Percentiles rank a stretch among this genome's conserved stretches.
Evolutionary conservation across 2,113 vertebrate species (phyloP).

Genomic region (Heterotilapia buettikoferi): DNA sequence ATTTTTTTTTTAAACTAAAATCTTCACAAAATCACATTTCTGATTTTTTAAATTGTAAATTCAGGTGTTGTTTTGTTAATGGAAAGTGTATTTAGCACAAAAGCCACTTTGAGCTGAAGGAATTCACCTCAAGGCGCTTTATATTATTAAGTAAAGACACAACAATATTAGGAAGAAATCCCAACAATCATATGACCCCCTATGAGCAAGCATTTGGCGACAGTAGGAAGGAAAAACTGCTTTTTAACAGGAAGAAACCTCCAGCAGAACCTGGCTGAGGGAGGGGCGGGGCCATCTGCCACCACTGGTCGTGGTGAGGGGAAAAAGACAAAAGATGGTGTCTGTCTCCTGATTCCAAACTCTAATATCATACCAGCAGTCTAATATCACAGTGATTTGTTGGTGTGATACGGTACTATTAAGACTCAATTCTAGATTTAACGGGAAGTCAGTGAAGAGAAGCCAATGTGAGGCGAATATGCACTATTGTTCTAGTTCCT

Average conservation of each 20-base stretch:
- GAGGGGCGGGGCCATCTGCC: accelerated
- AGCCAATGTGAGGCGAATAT: neutral
- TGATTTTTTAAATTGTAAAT: neutral
- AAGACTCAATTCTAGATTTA: neutral
- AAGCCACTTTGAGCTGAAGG: neutral
- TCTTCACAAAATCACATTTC: neutral
- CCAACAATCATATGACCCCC: neutral
- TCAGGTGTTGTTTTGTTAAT: neutral
- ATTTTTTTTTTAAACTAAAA: neutral
- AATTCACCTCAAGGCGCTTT: neutral
- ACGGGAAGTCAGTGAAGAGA: accelerated
- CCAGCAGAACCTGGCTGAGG: neutral
- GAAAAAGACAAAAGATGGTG: neutral
- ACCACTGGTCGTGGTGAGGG: neutral
- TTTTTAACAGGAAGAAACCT: neutral
- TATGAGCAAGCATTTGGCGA: accelerated
- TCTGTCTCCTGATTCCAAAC: neutral
- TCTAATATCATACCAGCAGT: neutral
- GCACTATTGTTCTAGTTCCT: neutral
- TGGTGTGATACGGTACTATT: neutral
- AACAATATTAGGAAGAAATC: neutral
- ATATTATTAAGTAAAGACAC: neutral
- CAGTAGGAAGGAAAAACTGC: neutral
- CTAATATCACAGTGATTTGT: neutral
- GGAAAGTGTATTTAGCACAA: neutral